These are phyloP conservation scores for Lagodon rhomboides DNA, from an alignment of 2,797 vertebrate species.

Conservation along the genomic window DNA sequence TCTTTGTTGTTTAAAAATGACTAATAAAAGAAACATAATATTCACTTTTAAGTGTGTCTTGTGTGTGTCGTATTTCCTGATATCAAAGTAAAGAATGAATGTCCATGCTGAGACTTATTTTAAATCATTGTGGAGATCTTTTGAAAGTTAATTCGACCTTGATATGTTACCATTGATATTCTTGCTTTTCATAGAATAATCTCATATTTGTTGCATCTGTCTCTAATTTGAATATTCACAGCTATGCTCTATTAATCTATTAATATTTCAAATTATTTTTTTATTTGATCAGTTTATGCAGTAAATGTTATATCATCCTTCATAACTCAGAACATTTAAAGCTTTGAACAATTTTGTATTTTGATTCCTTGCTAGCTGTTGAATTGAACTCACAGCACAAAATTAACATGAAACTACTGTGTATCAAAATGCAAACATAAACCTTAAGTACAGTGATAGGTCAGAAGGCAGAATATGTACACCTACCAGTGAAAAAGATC, in stretches of 20 bases:
- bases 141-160: neutral
- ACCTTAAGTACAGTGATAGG: constrained; percentile 44
- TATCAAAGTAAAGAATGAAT: neutral
- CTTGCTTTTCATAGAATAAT: neutral
- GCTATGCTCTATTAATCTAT: neutral
- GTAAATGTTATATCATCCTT: neutral
- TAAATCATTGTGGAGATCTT: neutral
- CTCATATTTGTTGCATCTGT: neutral
- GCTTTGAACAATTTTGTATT: neutral
- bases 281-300: neutral
- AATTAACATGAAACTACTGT: too few species aligned
- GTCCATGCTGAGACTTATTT: neutral
- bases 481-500: constrained; percentile 72
- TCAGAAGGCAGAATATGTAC: constrained; percentile 47
- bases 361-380: neutral
- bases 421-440: constrained; percentile 35
- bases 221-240: neutral
- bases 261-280: neutral
- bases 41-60: constrained; percentile 31
- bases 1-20: constrained; percentile 58
- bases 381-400: neutral
- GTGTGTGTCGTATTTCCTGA: neutral
- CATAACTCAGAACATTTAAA: neutral
- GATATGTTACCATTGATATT: neutral
- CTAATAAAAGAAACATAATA: constrained; percentile 72